A percentile compares a stretch with the other conserved stretches of the same genome.
Conservation (phyloP, 53 echinoderm and acorn worm species). For the Luidia sarsii region DNA sequence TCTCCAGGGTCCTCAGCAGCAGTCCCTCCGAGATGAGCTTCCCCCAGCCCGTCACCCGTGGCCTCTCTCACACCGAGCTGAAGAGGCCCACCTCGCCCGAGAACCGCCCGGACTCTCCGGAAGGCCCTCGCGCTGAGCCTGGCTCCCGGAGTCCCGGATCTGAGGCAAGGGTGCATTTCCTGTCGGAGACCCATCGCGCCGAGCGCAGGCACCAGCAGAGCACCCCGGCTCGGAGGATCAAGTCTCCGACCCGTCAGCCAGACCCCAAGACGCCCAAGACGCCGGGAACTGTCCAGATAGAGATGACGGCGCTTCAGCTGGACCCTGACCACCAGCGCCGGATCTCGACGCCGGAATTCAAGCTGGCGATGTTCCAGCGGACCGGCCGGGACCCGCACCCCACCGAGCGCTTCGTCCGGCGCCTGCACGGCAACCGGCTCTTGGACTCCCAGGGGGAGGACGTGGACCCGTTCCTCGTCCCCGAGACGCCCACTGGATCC, state of each 20-base stretch:
- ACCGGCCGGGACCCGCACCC: conserved; percentile 72
- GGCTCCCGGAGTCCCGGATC: conserved; percentile 37
- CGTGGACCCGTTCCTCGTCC: conserved; percentile 68
- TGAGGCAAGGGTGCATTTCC: conserved; percentile 31
- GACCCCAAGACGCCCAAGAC: background rate
- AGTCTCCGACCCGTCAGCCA: conserved; percentile 2
- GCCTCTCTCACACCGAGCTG: conserved; percentile 61
- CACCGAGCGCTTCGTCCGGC: conserved; percentile 34
- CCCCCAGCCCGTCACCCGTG: conserved; percentile 60
- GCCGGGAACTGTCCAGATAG: conserved; percentile 15
- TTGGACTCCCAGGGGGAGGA: conserved; percentile 29
- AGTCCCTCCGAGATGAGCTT: conserved; percentile 19
- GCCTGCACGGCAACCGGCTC: background rate
- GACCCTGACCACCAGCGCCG: conserved; percentile 53
- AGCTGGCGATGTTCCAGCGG: conserved; percentile 75
- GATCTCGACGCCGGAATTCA: conserved; percentile 68
- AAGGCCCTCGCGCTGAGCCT: background rate
- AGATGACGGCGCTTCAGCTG: conserved; percentile 57
- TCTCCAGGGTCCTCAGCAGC: background rate
- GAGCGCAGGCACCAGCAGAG: conserved; percentile 6
- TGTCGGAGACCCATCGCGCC: conserved; percentile 37
- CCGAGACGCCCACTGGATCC: conserved; percentile 68
- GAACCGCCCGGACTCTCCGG: background rate
- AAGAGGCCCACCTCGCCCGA: background rate
- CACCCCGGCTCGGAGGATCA: conserved; percentile 26